Base-by-base conservation (phyloP, 2,797 vertebrate genomes). In the Capromys pilorides region DNA sequence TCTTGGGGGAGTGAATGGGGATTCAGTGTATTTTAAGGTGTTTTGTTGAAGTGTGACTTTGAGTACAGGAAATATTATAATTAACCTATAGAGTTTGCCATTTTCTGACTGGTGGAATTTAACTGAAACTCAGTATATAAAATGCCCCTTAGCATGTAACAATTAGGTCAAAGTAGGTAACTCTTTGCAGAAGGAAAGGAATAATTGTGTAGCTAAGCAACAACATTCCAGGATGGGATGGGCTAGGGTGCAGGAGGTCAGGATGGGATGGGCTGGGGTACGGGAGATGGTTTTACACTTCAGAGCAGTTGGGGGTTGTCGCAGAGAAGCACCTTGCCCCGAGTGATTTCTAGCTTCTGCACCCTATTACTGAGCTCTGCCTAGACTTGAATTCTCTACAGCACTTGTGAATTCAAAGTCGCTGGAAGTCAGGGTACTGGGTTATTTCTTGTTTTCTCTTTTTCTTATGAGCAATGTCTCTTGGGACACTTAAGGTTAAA, bases 401-500 rank as follows among this genome's bases (percentile, higher is more conserved):
- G n/a, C 21, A n/a, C 69, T 54, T 96, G 45, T 85, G 21, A 86
- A 86, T 88, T 84, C 78, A 75, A 93, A 95, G 73, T 93, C 78
- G 83, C 73, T 80, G 45, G 84, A 91, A 94, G 36, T 93, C 45
- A 67, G 36, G 86, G 9, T 85, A 36, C 31, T 73, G 6, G 22
- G 1, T 41, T 90, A 41, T 86, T 96, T 93, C 79, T 96, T 93
- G 24, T 33, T 92, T 90, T 57, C n/a, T 21, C 4, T 39, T 93
- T 92, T 88, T 88, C n/a, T 79, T 61, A 39, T 93, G 73, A 90
- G 19, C 36, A 62, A 93, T 51, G 18, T 91, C 83, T 6, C n/a
- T 93, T 75, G 81, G 84, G 86, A 85, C 86, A 69, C 36, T 71
- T 73, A 80, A 92, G 41, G 33, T 88, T 94, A 96, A 92, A 93